A percentile compares a stretch with the other conserved stretches of the same genome.
These are phyloP conservation scores for Argopecten irradians DNA, from an alignment of 1,140 invertebrate genomes.

Conservation along the genomic window DNA sequence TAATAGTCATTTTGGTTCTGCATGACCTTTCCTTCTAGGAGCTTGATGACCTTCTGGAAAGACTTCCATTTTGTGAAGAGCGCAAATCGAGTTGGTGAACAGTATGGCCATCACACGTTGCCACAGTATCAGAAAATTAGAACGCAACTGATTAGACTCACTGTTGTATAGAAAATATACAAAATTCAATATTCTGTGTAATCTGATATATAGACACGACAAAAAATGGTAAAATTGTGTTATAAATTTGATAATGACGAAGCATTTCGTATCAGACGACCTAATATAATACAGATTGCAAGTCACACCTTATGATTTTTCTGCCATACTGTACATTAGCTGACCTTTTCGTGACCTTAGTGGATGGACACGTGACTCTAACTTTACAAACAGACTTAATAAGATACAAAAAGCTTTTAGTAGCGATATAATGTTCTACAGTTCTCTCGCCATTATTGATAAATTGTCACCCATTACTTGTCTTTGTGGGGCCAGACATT, in stretches of 20 bases:
- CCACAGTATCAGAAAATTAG: too few species aligned
- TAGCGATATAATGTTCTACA: not conserved
- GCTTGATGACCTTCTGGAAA: too few species aligned
- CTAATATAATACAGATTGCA: not conserved
- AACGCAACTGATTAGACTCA: too few species aligned
- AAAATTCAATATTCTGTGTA: too few species aligned
- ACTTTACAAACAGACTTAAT: constrained; percentile 17
- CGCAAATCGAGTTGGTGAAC: too few species aligned
- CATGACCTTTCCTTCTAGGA: too few species aligned
- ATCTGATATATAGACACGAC: too few species aligned
- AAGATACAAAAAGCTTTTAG: constrained; percentile 11
- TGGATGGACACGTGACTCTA: not conserved
- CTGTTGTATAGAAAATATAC: too few species aligned
- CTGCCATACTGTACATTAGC: not conserved
- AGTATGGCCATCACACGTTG: too few species aligned
- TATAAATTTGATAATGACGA: not conserved
- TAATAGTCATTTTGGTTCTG: too few species aligned
- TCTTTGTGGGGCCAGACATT: not conserved
- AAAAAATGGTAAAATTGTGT: not conserved
- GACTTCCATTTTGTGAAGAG: too few species aligned
- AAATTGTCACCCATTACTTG: constrained; percentile 16
- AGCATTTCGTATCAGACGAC: not conserved
- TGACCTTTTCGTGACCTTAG: not conserved
- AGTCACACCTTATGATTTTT: not conserved
- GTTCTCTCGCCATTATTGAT: not conserved